A percentile compares a stretch with the other conserved stretches of the same genome.
Conservation (phyloP, 2,797 vertebrate species). For the Chrosomus eos region DNA sequence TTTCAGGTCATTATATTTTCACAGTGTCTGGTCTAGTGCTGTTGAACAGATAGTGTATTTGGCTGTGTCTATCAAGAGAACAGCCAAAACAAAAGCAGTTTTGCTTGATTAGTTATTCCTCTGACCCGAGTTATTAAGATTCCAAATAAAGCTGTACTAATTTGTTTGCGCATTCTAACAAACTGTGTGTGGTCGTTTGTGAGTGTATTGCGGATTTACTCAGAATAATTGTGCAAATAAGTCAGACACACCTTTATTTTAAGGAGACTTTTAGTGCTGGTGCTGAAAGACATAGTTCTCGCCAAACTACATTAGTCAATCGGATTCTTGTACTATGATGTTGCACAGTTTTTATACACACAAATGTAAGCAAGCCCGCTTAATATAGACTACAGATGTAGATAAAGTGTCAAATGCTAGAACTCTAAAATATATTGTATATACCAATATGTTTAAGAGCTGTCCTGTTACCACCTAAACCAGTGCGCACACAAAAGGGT, state of each 20-base stretch:
- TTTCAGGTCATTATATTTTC: slow-evolving; percentile 8
- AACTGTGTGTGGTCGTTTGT: background rate
- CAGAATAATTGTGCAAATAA: slow-evolving; percentile 9
- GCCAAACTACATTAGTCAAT: background rate
- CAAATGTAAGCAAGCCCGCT: background rate
- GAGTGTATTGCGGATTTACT: background rate
- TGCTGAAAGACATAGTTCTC: slow-evolving; percentile 10
- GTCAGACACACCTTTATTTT: slow-evolving; percentile 3
- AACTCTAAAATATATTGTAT: background rate
- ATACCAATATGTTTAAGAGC: background rate
- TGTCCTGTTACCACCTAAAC: background rate
- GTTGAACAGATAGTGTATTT: slow-evolving; percentile 3
- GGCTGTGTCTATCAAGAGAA: background rate
- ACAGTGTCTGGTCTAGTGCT: slow-evolving; percentile 2
- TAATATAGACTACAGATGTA: slow-evolving; percentile 2
- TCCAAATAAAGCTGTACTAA: slow-evolving; percentile 15
- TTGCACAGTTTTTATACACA: background rate
- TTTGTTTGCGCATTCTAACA: slow-evolving; percentile 1
- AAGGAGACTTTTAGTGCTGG: background rate
- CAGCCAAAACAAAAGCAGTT: background rate
- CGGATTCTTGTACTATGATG: background rate
- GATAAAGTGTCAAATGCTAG: background rate
- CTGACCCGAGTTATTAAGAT: background rate
- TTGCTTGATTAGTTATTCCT: slow-evolving; percentile 12
- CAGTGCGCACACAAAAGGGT: background rate